Evolutionary conservation across 2,113 vertebrate species (phyloP), one percentile per base, ranked within the genome.

Genomic region (Burhinus oedicnemus): DNA sequence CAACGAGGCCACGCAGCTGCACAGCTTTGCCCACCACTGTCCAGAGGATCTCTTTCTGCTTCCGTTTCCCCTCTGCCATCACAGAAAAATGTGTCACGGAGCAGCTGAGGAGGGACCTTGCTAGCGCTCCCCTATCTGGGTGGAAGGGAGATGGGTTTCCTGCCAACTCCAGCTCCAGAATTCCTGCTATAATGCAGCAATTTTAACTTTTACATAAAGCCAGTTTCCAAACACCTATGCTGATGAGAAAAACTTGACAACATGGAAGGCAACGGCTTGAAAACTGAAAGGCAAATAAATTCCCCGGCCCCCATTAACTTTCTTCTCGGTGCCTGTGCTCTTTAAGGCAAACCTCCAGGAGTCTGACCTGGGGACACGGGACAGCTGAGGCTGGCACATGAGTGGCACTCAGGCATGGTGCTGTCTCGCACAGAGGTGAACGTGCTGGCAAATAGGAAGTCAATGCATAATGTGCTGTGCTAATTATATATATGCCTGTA

Each of bases 401-500:
- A 95, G 78, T 75, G 45, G 71, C 84, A 62, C 68, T 83, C 51
- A 8, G 47, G 71, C 75, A 60, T 87, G 88, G 68, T 88, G 75
- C 65, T n/a, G 42, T 74, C 58, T 83, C 62, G 78, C 66, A 91
- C 42, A 74, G 93, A 85, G 54, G 45, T 72, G 84, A 97, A 70
- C 1, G 0, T 1, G 2, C 84, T 55, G 62, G 80, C 85, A 94
- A 93, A 96, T 64, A 71, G 68, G 84, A 92, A 94, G 79, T 64
- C 79, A 91, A 70, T 75, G 68, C 74, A 44, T 83, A 93, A 96
- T 55, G 64, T 81, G 44, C 66, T 68, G 38, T 52, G 75, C 87
- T 96, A 93, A 93, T 97, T 96, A 86, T 92, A 75, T 38, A 86
- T 55, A 44, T 3, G 44, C 42, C 95, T 77, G 74, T 91, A 91